Evolutionary conservation across 2,888 invertebrate species (phyloP).

Genomic region (Aelia acuminata): DNA sequence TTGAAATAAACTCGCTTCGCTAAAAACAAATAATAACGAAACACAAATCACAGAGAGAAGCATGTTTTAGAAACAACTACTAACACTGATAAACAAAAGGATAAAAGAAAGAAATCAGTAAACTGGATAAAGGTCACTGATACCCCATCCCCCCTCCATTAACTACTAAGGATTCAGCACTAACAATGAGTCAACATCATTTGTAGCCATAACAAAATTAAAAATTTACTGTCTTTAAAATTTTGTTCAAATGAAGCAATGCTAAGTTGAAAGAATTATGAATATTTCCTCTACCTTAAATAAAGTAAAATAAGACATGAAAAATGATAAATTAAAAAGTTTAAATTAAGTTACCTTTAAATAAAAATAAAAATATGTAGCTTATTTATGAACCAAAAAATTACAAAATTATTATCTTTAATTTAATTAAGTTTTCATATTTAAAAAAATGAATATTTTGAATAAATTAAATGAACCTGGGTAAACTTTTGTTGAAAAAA

Average conservation of each 20-base stretch:
- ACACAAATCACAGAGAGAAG: neutral
- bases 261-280: neutral
- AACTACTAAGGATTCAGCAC: slow-evolving; percentile 39
- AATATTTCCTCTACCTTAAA: too few relatives aligned
- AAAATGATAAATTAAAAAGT: neutral
- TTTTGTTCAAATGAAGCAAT: neutral
- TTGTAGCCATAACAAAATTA: neutral
- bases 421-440: too few relatives aligned
- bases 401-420: too few relatives aligned
- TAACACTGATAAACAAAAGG: slow-evolving; percentile 12
- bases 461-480: too few relatives aligned
- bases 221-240: neutral
- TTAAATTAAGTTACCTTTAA: neutral
- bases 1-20: neutral
- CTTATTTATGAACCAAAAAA: too few relatives aligned
- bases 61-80: neutral
- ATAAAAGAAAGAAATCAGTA: slow-evolving; percentile 25
- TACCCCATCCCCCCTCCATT: neutral
- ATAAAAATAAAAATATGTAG: neutral
- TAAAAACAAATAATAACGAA: neutral
- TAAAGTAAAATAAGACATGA: neutral
- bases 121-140: slow-evolving; percentile 43
- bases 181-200: slow-evolving; percentile 26
- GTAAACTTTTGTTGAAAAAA: too few relatives aligned
- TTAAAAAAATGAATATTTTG: too few relatives aligned